Evolutionary conservation across 2,888 invertebrate species (phyloP).

Genomic region (Conomelus anceps): DNA sequence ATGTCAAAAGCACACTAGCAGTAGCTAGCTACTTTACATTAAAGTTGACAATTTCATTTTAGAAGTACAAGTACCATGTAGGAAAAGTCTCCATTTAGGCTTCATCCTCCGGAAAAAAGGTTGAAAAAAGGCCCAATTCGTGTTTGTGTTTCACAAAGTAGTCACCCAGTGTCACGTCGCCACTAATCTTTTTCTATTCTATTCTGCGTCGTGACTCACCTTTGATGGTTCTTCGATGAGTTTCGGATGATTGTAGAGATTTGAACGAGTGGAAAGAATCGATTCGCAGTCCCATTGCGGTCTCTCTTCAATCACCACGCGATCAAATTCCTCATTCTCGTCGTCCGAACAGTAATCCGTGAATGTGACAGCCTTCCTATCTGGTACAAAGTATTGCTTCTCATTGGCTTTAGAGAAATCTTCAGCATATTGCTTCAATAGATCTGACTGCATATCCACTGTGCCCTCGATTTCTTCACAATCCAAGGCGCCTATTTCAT

Average conservation of each 20-base stretch:
- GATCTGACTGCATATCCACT: slow-evolving; percentile 59
- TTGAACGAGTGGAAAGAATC: slow-evolving; percentile 83
- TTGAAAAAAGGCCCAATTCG: no score
- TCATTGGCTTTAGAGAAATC: slow-evolving; percentile 53
- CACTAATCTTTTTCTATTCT: no score
- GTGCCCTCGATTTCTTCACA: slow-evolving; percentile 82
- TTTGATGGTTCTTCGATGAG: slow-evolving; percentile 66
- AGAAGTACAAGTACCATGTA: no score
- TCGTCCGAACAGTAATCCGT: not conserved
- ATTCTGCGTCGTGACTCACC: slow-evolving; percentile 44
- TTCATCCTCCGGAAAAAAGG: no score
- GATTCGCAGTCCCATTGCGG: slow-evolving; percentile 74
- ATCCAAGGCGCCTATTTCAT: slow-evolving; percentile 82
- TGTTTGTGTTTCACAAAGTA: no score
- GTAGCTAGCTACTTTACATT: no score
- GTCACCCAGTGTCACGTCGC: no score
- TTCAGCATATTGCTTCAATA: slow-evolving; percentile 63
- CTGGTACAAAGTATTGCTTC: not conserved
- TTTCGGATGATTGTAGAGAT: slow-evolving; percentile 86
- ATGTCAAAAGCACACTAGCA: no score
- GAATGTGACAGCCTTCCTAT: not conserved
- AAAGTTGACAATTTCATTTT: no score
- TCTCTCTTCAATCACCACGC: slow-evolving; percentile 42
- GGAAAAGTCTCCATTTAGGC: no score
- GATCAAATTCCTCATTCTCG: slow-evolving; percentile 50